Percentiles rank a stretch among this genome's conserved stretches.
Conservation (phyloP, 2,888 invertebrate species). For the Tetragonula carbonaria region DNA sequence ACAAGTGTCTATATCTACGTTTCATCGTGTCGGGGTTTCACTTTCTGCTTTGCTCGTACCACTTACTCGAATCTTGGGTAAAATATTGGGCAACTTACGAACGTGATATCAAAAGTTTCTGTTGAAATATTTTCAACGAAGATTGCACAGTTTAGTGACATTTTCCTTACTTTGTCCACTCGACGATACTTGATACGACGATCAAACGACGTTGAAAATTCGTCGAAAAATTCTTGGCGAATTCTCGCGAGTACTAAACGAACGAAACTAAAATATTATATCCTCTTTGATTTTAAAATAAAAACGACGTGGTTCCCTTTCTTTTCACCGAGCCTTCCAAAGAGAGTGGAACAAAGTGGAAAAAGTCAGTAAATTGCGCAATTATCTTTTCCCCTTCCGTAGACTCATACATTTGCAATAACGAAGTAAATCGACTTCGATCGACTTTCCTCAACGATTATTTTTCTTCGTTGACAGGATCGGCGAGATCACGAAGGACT, state of each 20-base stretch:
- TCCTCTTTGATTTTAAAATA: too few species aligned
- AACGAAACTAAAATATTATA: too few species aligned
- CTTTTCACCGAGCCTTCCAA: not conserved
- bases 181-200: too few species aligned
- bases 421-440: not conserved
- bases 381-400: not conserved
- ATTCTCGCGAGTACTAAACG: too few species aligned
- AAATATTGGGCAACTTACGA: not conserved
- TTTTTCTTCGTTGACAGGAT: slow-evolving; percentile 51
- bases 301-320: too few species aligned
- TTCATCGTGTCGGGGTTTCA: slow-evolving; percentile 13
- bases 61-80: not conserved
- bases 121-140: too few species aligned
- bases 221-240: too few species aligned
- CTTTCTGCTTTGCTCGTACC: slow-evolving; percentile 11
- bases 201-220: too few species aligned
- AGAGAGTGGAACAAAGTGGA: not conserved
- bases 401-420: not conserved
- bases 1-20: slow-evolving; percentile 2
- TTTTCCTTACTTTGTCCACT: not conserved
- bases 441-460: slow-evolving; percentile 1
- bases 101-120: not conserved
- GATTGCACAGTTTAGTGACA: not conserved
- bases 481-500: slow-evolving; percentile 33
- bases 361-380: not conserved